These are phyloP conservation scores for Toxonevra muliebris DNA, from an alignment of 2,888 invertebrate species.

Conservation along the genomic window DNA sequence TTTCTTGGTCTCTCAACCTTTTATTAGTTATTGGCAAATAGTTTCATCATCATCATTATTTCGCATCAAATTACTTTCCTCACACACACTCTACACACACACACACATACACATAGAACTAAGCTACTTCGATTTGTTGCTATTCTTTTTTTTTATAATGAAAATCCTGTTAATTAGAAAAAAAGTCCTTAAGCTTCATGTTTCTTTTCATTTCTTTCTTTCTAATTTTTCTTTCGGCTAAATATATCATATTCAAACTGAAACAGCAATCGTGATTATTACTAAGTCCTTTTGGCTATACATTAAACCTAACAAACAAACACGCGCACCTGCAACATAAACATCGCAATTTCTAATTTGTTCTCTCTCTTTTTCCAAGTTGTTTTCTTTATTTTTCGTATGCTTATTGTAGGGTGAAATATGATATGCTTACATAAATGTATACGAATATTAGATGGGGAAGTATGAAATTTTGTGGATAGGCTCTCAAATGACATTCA, in stretches of 20 bases:
- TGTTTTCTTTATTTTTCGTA: no score
- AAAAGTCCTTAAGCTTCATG: conserved; percentile 36
- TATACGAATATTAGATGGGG: no score
- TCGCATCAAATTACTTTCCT: conserved; percentile 35
- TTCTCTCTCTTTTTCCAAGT: no score
- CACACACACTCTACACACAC: conserved; percentile 12
- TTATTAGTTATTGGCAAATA: neutral
- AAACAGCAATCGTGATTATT: conserved; percentile 1
- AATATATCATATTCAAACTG: neutral
- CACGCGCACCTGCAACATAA: no score
- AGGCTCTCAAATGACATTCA: no score
- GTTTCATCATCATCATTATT: conserved; percentile 1
- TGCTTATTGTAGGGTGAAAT: no score
- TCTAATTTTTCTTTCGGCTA: no score
- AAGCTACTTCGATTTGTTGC: conserved; percentile 12
- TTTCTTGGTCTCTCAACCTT: neutral
- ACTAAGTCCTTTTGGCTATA: neutral
- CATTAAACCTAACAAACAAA: no score
- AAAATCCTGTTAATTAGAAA: conserved; percentile 43
- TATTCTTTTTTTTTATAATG: conserved; percentile 28
- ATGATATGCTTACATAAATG: no score
- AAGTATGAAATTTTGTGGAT: no score
- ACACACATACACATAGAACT: conserved; percentile 23
- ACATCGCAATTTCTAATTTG: no score
- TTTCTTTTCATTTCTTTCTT: neutral